Base-by-base conservation (phyloP, 2,888 invertebrate species). In the Nowickia ferox region DNA sequence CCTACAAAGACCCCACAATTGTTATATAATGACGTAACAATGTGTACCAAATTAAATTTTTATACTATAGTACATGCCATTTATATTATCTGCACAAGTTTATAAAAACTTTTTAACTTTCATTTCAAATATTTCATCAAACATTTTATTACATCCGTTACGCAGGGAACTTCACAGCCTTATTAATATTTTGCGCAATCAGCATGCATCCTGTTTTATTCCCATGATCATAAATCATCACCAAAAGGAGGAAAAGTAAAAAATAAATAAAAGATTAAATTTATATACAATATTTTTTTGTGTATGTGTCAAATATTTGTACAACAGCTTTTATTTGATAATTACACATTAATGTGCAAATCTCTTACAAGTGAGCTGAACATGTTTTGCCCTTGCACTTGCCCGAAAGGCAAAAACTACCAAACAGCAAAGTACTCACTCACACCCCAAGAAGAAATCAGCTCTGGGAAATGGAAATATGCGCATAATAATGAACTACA, bases 271-370 rank as follows among this genome's bases (percentile, higher is more conserved):
- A 76, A 79, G 77, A 66, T 78, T 78, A 75, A 68, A 69, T 51
- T 48, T 66, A 65, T 74, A 65, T 30, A 30, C 30, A 30, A 30
- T 30, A 30, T 30, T 78, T 77, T 78, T 69, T 53, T 85, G 17
- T 75, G 69, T 79, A 76, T 86, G 55, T 83, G 75, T 66, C 79
- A 82, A 78, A 66, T 87, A 80, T 88, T 87, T 88, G 75, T 84
- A 80, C 76, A 86, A 88, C 79, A 87, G 84, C 87, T 89, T 87
- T 79, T 87, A 87, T 88, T 88, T 88, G 88, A 91, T 91, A 91
- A 91, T 90, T 91, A 89, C 88, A 88, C 89, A 88, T 88, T 90
- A 89, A 88, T 89, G 89, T 88, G 89, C 88, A 89, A 90, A 89
- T 88, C 77, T 86, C 46, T 63, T 48, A 72, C 76, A 86, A 83